phyloP scores from a whole-genome alignment of 1,140 invertebrate species.

The Ganaspis sp. region DNA sequence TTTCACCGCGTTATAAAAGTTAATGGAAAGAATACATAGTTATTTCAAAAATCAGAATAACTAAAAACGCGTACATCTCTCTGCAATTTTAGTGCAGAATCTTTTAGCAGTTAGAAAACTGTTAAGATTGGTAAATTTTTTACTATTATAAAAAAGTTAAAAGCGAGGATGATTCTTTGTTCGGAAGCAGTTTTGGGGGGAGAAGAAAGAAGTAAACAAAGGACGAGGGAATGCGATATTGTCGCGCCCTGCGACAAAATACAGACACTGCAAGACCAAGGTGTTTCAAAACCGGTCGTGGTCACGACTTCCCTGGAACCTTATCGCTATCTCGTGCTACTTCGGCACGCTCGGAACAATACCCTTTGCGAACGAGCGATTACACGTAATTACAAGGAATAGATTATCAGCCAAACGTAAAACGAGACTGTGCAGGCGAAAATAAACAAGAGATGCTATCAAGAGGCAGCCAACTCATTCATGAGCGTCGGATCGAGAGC shows the following conservation, averaged over 20 bases:
- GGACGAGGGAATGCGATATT: not conserved
- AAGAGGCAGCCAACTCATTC: not conserved
- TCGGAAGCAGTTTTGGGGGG: not conserved
- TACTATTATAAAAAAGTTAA: too few relatives aligned
- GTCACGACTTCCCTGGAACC: not conserved
- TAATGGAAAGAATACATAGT: not conserved
- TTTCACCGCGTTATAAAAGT: too few relatives aligned
- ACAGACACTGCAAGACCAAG: not conserved
- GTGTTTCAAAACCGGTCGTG: slow-evolving; percentile 13
- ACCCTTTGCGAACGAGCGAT: slow-evolving; percentile 16
- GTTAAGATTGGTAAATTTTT: too few relatives aligned
- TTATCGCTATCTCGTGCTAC: slow-evolving; percentile 15
- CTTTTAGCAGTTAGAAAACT: too few relatives aligned
- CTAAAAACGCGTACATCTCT: too few relatives aligned
- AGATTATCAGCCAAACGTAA: slow-evolving; percentile 20
- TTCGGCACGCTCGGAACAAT: slow-evolving; percentile 10
- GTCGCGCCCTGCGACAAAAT: not conserved
- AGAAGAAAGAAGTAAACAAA: not conserved
- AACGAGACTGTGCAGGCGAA: slow-evolving; percentile 7
- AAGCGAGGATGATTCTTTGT: not conserved
- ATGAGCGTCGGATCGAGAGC: slow-evolving; percentile 18
- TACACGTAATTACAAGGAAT: slow-evolving; percentile 20
- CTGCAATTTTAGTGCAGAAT: too few relatives aligned
- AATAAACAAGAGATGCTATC: slow-evolving; percentile 24
- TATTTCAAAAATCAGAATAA: too few relatives aligned